Evolutionary conservation across 2,113 vertebrate genomes (phyloP), one percentile per base, ranked within the genome.

Genomic region (Phalacrocorax carbo): DNA sequence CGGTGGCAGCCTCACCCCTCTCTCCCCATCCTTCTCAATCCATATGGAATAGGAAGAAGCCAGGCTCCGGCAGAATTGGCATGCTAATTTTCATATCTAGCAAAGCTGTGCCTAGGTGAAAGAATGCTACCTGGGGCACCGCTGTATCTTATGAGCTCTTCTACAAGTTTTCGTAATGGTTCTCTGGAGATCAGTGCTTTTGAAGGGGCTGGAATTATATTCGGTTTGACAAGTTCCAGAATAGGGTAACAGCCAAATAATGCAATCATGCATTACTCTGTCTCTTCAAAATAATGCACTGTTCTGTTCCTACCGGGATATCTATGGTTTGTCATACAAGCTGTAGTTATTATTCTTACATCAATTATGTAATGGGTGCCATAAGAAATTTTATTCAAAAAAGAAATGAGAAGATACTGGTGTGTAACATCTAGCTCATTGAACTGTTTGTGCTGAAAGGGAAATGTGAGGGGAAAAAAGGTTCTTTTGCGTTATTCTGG

Each of bases 231-330:
- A 5, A 51, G 25, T 29, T 62, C 46, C 72, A 23, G 34, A 57
- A 10, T 3, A 44, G 57, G 3, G 13, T 51, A 54, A 4, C 16
- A 20, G 52, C 26, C 36, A 3, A 60, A 29, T 8, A 29, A 17
- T 51, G 65, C 55, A 5, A 3, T 10, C 5, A 2, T 48, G 23
- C 17, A 1, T 60, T 73, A 29, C 38, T 71, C 38, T 51, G 2
- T 29, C 51, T 30, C 42, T 18, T 38, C 60, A 15, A 20, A 73
- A 25, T 17, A 21, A n/a, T 17, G 2, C 8, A 7, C 22, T 13
- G 0, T 15, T 8, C 23, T 80, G 2, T 9, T 44, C 32, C 55
- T 22, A 2, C 8, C 0, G 2, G n/a, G 22, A 1, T 6, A 2
- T 6, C 76, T 57, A 4, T 5, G 36, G 8, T 9, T 61, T 65